Base-by-base conservation (phyloP, 2,113 vertebrate genomes). In the Jacana jacana region DNA sequence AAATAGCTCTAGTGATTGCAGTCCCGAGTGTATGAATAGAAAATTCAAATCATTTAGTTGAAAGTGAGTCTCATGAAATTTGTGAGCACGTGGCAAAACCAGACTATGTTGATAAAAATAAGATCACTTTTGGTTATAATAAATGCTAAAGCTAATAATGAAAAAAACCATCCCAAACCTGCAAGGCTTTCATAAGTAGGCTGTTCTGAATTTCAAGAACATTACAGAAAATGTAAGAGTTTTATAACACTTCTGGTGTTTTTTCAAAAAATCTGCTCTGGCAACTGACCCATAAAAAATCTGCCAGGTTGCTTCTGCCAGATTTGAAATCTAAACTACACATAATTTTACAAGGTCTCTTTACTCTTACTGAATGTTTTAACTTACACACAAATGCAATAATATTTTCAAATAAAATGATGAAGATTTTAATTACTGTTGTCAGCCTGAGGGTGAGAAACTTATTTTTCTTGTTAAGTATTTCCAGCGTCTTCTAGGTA, bases 1-100 rank as follows among this genome's bases (percentile, higher is more conserved):
- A 88, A 88, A 90, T 86, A 79, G 79, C 71, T 30, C 4, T 77
- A 51, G 24, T 86, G 79, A 90, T 80, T 93, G 82, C 82, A 82
- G 82, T 69, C 44, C 77, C 73, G 68, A 90, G 19, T 69, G 58
- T 65, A 77, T 93, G 81, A 96, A 84, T 81, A 91, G 78, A 83
- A 82, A 81, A 83, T 80, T 86, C 13, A 84, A 64, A 85, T 91
- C 0, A 1, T 90, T 90, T 93, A 72, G 68, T 58, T 94, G 92
- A 91, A 91, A 77, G 55, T 81, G 7, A 86, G 20, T 60, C 55
- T n/a, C 60, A 68, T 7, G 71, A 86, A 86, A 88, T 90, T 83
- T 83, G 46, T 64, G 90, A 94, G 40, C 64, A 61, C 1, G 7
- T 31, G 77, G 49, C 46, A 86, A 63, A 63, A 69, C 1, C 44